Evolutionary conservation across 2,113 vertebrate genomes (phyloP), one percentile per base, ranked within the genome.

Genomic region (Cyanoramphus novaezelandiae): DNA sequence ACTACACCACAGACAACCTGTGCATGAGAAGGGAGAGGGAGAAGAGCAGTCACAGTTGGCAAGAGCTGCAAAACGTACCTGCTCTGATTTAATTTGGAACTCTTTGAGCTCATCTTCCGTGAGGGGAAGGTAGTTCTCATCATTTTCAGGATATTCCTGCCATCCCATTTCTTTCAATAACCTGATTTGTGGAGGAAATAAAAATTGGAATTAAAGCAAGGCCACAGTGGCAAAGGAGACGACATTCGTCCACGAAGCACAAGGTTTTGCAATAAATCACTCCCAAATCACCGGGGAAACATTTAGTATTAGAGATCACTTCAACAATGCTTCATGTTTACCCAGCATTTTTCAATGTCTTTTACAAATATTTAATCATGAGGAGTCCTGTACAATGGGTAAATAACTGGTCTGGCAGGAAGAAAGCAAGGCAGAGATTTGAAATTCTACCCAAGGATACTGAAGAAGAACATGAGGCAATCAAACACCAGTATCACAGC

Each of bases 101-200:
- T 99, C 99, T 98, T 97, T 99, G 96, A 99, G 98, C 96, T 99
- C 99, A 76, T 99, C 99, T 94, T 99, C 99, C 2, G 99, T 99
- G 95, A 99, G 98, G 85, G 99, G 99, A 98, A 99, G 98, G 98
- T 98, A 99, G 98, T 98, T 99, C 96, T 99, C 99, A 88, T 99
- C 99, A n/a, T 99, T 99, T 97, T 99, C 99, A 91, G 99, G 99
- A 94, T 99, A 99, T 88, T 99, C 99, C 97, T 99, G 99, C 99
- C 99, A 99, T 95, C 99, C 99, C 99, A 99, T 99, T 97, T 99
- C 99, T 98, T 99, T 99, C 97, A 99, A 95, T 98, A 99, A 98
- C 97, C 99, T 99, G 90, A 62, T 35, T 43, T 18, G 74, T 29
- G 68, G 46, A 94, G 88, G 57, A 55, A 92, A 92, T 5, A 80